A percentile compares a stretch with the other conserved stretches of the same genome.
Evolutionary conservation across 2,797 vertebrate species (phyloP).

Genomic region (Glossophaga mutica): DNA sequence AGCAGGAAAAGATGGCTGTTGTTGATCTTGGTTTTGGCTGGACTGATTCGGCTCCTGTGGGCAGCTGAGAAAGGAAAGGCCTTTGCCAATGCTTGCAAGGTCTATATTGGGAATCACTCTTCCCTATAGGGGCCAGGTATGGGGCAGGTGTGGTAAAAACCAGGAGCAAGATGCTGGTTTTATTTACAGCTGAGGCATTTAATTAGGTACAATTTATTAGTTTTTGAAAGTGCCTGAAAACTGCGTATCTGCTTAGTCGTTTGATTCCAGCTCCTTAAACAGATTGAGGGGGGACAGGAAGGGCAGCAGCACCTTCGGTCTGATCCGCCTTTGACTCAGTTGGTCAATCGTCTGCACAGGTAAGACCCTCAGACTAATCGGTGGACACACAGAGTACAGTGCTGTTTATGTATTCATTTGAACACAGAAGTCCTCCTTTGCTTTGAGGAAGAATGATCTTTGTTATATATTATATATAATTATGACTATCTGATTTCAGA

Average conservation of each 20-base stretch:
- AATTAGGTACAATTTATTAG: neutral
- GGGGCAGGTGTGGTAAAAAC: neutral
- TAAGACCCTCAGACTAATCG: neutral
- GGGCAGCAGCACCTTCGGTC: neutral
- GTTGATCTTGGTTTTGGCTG: constrained; percentile 33
- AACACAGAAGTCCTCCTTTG: neutral
- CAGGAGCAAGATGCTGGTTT: neutral
- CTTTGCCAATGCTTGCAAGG: neutral
- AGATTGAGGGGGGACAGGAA: neutral
- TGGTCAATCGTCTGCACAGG: neutral
- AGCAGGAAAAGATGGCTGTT: constrained; percentile 29
- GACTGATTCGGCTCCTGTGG: neutral
- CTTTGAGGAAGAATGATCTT: neutral
- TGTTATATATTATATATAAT: neutral
- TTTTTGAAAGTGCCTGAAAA: neutral
- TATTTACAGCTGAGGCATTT: neutral
- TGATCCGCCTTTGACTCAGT: neutral
- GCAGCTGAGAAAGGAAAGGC: neutral
- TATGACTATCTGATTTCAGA: neutral
- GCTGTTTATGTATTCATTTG: neutral
- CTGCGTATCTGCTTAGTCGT: neutral
- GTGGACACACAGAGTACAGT: neutral
- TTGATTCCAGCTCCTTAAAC: neutral
- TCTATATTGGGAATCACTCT: neutral
- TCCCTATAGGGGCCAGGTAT: neutral